These are phyloP conservation scores for Proterorhinus semilunaris DNA, from an alignment of 2,113 vertebrate genomes.

Conservation along the genomic window DNA sequence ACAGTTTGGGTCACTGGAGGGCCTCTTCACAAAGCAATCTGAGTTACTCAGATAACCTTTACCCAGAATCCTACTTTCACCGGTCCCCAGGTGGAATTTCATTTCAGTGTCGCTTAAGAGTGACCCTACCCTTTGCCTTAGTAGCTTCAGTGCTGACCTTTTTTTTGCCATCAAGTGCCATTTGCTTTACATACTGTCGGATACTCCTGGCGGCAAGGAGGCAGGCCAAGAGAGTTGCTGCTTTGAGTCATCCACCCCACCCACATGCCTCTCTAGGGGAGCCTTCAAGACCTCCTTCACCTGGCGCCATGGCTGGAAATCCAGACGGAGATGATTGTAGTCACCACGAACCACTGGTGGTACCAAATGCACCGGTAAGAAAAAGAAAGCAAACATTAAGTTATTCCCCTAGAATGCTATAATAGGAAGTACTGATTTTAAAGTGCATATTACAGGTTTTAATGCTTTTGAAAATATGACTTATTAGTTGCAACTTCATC, in stretches of 20 bases:
- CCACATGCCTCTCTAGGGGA: conserved; percentile 69
- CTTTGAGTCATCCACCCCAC: conserved; percentile 78
- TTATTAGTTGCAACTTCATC: too few relatives aligned
- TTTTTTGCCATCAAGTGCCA: conserved; percentile 90
- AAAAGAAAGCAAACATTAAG: not conserved
- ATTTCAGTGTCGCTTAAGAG: conserved; percentile 85
- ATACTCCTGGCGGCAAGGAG: conserved; percentile 88
- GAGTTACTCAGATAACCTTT: conserved; percentile 55
- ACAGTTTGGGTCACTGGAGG: conserved; percentile 76
- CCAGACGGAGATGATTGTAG: conserved; percentile 69
- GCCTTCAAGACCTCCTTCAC: conserved; percentile 76
- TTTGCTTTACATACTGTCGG: conserved; percentile 96
- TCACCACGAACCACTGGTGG: conserved; percentile 63
- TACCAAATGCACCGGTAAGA: conserved; percentile 70
- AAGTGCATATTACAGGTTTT: too few relatives aligned
- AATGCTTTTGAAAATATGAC: too few relatives aligned
- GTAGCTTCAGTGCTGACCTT: conserved; percentile 93
- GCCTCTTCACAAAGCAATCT: conserved; percentile 33
- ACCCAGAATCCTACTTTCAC: conserved; percentile 69
- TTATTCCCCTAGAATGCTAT: not conserved
- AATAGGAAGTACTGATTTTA: too few relatives aligned
- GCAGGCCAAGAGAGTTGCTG: conserved; percentile 90
- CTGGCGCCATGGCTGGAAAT: conserved; percentile 42
- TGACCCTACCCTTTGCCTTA: conserved; percentile 90
- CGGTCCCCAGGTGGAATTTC: conserved; percentile 52